Conservation (phyloP, 1,140 invertebrate genomes). For the Lasioglossum albipes region DNA sequence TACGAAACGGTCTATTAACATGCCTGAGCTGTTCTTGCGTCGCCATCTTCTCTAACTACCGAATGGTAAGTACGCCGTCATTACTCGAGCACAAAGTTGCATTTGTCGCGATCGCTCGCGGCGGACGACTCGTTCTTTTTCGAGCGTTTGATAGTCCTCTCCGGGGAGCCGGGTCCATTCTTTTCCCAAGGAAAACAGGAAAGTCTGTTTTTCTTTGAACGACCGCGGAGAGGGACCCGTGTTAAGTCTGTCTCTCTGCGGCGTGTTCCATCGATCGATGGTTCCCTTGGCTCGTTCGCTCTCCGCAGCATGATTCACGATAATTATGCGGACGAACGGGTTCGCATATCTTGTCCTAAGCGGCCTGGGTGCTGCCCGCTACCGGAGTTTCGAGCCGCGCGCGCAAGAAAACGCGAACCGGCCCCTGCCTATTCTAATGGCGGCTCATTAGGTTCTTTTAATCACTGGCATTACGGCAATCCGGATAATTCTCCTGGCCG, state of each 20-base stretch:
- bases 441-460: constrained; percentile 76
- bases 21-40: neutral
- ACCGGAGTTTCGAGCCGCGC: constrained; percentile 46
- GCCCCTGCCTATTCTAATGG: constrained; percentile 69
- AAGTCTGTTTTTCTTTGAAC: neutral
- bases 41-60: neutral
- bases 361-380: constrained; percentile 31
- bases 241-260: neutral
- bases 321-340: constrained; percentile 52
- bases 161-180: neutral
- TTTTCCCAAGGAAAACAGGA: neutral
- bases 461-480: constrained; percentile 75
- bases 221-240: neutral
- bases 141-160: neutral
- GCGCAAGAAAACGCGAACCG: constrained; percentile 53
- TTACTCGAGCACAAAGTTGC: neutral
- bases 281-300: neutral
- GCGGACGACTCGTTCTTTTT: neutral
- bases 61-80: neutral
- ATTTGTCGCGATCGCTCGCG: neutral
- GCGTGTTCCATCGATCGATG: neutral
- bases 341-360: constrained; percentile 52
- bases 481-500: constrained; percentile 67
- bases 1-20: neutral
- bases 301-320: neutral